phyloP scores from a whole-genome alignment of 2,797 vertebrate species.

The Otolemur crassicaudatus region DNA sequence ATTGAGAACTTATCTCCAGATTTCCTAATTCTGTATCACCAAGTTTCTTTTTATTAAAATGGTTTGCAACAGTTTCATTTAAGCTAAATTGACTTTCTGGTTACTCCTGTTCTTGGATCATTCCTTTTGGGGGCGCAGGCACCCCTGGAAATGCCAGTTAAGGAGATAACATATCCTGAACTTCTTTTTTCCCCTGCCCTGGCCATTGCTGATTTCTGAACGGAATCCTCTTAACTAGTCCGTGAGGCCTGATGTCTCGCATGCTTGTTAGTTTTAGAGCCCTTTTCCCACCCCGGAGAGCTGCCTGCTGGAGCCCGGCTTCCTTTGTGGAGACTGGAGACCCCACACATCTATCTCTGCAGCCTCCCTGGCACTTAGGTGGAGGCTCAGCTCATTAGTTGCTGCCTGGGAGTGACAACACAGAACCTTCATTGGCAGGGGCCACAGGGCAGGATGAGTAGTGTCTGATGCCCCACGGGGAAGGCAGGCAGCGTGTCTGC shows the following conservation, averaged over 20 bases:
- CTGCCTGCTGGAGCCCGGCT: neutral
- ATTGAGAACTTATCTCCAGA: constrained; percentile 39
- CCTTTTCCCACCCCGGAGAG: neutral
- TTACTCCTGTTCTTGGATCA: neutral
- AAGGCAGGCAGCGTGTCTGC: neutral
- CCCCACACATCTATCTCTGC: neutral
- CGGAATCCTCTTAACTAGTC: neutral
- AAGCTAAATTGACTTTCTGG: neutral
- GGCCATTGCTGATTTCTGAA: neutral
- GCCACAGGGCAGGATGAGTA: too few species aligned
- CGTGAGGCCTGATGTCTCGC: neutral
- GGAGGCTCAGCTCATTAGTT: neutral
- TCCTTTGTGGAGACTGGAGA: neutral
- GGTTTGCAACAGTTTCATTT: neutral
- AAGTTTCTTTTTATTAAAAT: constrained; percentile 53
- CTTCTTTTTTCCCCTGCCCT: neutral
- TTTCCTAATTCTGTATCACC: constrained; percentile 6
- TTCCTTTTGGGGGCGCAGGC: neutral
- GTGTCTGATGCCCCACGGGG: neutral
- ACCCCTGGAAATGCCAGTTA: neutral
- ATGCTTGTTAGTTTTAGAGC: neutral
- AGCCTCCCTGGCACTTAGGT: neutral
- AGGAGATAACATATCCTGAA: neutral
- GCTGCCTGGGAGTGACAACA: neutral
- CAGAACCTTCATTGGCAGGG: neutral